A percentile compares a stretch with the other conserved stretches of the same genome.
These are phyloP conservation scores for Pheosia gnoma DNA, from an alignment of 2,888 invertebrate genomes.

Conservation along the genomic window DNA sequence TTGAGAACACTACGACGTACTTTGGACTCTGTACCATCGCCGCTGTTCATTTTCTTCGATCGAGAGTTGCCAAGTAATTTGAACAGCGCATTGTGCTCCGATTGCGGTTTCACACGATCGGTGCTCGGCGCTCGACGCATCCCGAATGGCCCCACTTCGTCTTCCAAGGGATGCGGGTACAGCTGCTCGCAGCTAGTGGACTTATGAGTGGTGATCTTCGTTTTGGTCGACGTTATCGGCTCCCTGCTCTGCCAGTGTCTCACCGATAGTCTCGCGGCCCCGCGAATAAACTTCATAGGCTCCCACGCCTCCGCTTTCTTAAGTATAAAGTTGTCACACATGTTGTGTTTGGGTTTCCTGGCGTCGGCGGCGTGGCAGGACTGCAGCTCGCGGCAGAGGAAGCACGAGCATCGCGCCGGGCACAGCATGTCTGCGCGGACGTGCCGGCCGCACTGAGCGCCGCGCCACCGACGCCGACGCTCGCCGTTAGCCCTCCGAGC, in stretches of 20 bases:
- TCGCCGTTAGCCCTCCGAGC: slow-evolving; percentile 56
- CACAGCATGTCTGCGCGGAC: slow-evolving; percentile 85
- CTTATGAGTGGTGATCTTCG: slow-evolving; percentile 68
- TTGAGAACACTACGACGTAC: slow-evolving; percentile 72
- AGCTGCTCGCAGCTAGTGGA: slow-evolving; percentile 81
- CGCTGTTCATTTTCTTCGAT: slow-evolving; percentile 66
- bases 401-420: slow-evolving; percentile 89
- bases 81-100: slow-evolving; percentile 73
- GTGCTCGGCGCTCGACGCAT: slow-evolving; percentile 80
- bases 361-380: slow-evolving; percentile 84
- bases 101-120: slow-evolving; percentile 70
- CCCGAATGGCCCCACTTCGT: slow-evolving; percentile 65
- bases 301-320: slow-evolving; percentile 82
- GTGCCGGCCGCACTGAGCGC: slow-evolving; percentile 74
- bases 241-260: slow-evolving; percentile 81
- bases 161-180: slow-evolving; percentile 68
- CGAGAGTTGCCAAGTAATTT: slow-evolving; percentile 75
- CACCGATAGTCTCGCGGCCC: slow-evolving; percentile 79
- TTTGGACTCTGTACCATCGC: slow-evolving; percentile 68
- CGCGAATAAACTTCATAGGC: slow-evolving; percentile 76
- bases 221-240: slow-evolving; percentile 71
- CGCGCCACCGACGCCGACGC: slow-evolving; percentile 47
- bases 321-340: slow-evolving; percentile 83
- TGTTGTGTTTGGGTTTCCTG: slow-evolving; percentile 72
- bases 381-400: slow-evolving; percentile 89